Percentiles rank a stretch among this genome's conserved stretches.
Conservation (phyloP, 2,888 invertebrate genomes). For the Petrolisthes manimaculis region DNA sequence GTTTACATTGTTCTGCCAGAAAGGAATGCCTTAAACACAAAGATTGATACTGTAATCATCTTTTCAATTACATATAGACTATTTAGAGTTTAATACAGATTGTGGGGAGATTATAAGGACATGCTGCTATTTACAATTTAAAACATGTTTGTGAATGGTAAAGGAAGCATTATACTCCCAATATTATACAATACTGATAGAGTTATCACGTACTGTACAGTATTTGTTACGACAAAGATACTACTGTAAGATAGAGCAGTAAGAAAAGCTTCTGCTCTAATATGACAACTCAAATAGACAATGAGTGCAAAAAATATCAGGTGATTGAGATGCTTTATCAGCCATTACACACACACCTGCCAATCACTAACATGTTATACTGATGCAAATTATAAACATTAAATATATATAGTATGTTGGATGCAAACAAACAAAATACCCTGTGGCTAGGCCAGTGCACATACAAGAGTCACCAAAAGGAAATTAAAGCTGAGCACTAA, state of each 20-base stretch:
- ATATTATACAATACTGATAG: neutral
- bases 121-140: constrained; percentile 27
- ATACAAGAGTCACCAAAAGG: constrained; percentile 26
- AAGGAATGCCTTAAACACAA: neutral
- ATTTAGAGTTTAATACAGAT: constrained; percentile 3
- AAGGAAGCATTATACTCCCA: neutral
- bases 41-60: neutral
- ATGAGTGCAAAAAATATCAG: too few species aligned
- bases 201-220: neutral
- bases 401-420: constrained; percentile 3
- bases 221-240: too few species aligned
- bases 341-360: neutral
- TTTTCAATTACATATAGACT: neutral
- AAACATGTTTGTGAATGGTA: constrained; percentile 30
- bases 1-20: neutral
- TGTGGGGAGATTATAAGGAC: constrained; percentile 25
- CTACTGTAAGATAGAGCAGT: too few species aligned
- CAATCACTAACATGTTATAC: constrained; percentile 39
- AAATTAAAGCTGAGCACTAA: constrained; percentile 22
- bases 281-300: too few species aligned
- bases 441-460: constrained; percentile 29
- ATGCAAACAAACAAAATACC: constrained; percentile 23
- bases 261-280: too few species aligned
- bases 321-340: too few species aligned
- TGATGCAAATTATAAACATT: constrained; percentile 16